Percentiles rank a stretch among this genome's conserved stretches.
Conservation (phyloP, 1,140 invertebrate genomes). For the Ceratosolen fusciceps region DNA sequence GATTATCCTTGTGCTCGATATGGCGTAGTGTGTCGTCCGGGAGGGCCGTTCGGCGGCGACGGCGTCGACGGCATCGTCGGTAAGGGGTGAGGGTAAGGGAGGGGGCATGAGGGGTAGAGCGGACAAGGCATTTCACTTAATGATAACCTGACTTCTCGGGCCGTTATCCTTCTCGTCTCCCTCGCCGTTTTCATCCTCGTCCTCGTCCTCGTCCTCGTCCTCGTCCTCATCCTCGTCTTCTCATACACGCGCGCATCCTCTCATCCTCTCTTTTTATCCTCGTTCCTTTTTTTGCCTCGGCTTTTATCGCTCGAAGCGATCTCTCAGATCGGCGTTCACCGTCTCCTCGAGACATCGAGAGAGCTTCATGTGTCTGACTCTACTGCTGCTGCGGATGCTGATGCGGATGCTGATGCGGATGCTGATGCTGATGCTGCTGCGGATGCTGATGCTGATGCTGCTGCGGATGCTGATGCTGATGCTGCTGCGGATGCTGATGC, state of each 20-base stretch:
- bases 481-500: no score
- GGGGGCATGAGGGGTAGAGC: slow-evolving; percentile 61
- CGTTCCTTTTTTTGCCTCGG: slow-evolving; percentile 9
- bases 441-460: background rate
- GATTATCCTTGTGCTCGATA: slow-evolving; percentile 54
- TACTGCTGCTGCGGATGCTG: background rate
- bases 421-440: slow-evolving; percentile 37
- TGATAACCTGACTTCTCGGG: slow-evolving; percentile 64
- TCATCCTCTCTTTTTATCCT: slow-evolving; percentile 25
- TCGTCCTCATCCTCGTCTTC: slow-evolving; percentile 23
- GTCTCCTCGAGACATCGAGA: slow-evolving; percentile 53
- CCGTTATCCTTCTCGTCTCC: slow-evolving; percentile 49
- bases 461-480: background rate
- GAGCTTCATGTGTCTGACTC: slow-evolving; percentile 35
- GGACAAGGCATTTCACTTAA: slow-evolving; percentile 73
- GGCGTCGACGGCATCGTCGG: slow-evolving; percentile 55
- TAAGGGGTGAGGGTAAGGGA: slow-evolving; percentile 54
- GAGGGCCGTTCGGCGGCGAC: slow-evolving; percentile 34
- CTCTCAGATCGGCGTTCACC: slow-evolving; percentile 51
- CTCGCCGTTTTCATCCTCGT: slow-evolving; percentile 36
- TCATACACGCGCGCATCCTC: slow-evolving; percentile 22
- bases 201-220: slow-evolving; percentile 11
- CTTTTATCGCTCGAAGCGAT: slow-evolving; percentile 57
- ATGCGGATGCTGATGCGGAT: background rate
- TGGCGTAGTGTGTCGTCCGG: slow-evolving; percentile 12